Evolutionary conservation across 2,888 invertebrate species (phyloP).

Genomic region (Atherix ibis): DNA sequence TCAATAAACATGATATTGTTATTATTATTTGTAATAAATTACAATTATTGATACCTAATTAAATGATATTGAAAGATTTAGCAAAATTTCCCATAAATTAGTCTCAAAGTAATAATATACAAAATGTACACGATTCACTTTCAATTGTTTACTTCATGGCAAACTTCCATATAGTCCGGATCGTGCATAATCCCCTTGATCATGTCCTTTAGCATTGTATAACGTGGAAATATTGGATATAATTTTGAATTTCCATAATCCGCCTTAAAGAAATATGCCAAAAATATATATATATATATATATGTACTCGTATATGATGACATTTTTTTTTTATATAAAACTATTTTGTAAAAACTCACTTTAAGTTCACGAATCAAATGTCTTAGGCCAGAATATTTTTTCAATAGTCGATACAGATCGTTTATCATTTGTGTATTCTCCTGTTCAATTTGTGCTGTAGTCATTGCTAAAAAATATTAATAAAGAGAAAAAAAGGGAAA

Average conservation of each 20-base stretch:
- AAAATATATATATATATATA: constrained; percentile 13
- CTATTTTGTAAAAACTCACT: constrained; percentile 34
- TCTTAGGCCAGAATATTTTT: constrained; percentile 80
- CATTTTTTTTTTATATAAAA: neutral
- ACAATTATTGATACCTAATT: too few species aligned
- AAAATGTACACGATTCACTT: constrained; percentile 27
- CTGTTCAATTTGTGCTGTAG: constrained; percentile 77
- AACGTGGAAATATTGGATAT: constrained; percentile 86
- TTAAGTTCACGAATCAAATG: constrained; percentile 76
- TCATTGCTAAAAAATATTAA: constrained; percentile 53
- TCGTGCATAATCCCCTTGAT: constrained; percentile 90
- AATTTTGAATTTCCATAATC: constrained; percentile 85
- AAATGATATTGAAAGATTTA: too few species aligned
- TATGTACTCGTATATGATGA: neutral
- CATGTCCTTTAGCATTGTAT: constrained; percentile 94
- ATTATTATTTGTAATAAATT: too few species aligned
- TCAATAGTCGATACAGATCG: constrained; percentile 78
- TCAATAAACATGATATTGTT: too few species aligned
- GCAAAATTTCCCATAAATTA: too few species aligned
- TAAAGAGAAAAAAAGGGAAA: neutral
- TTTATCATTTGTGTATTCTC: constrained; percentile 92
- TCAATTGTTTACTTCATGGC: constrained; percentile 71
- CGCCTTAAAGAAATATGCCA: too few species aligned
- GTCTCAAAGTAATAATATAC: constrained; percentile 8
- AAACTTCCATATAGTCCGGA: constrained; percentile 94